Base-by-base conservation (phyloP, 2,888 invertebrate genomes). In the Molanna angustata region DNA sequence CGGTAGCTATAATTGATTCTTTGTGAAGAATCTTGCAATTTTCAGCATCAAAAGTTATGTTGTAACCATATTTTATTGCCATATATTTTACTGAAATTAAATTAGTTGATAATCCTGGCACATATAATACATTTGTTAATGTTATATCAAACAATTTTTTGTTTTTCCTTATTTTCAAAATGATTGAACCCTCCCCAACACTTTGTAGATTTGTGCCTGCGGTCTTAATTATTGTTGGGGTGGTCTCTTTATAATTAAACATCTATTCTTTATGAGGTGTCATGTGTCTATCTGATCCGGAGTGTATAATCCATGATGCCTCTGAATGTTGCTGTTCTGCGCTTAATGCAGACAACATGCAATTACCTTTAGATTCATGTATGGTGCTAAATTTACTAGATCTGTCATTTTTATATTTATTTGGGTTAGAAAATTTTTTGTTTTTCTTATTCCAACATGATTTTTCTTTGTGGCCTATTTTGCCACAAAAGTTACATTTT, bases 161-260 rank as follows among this genome's bases (percentile, higher is more conserved):
- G 11, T 17, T 16, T 3, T 18, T 7, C 14, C 7, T 37, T 37
- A 37, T 37, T 16, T 37, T 6, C 3, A 37, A 4, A 6, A 16
- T 16, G 7, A 37, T 17, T 16, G 37, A 6, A n/a, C 37, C 37
- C 18, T 37, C 13, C 18, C 37, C 37, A 37, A 14, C 18, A 16
- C 37, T 37, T 37, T 37, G 37, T 6, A 37, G 37, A n/a, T 7
- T 37, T 16, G 37, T 37, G 4, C 37, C 37, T 17, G n/a, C 37
- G 9, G 37, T 37, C 13, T 37, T 37, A 4, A 37, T 37, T 7
- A n/a, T 17, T 17, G 13, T 9, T 17, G 37, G 37, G 17, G 17
- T 13, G 13, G 37, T 37, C 9, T 37, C 37, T 37, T 37, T 13
- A 17, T 37, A 37, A 16, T 16, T 17, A 16, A 37, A n/a, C 3